Evolutionary conservation across 2,113 vertebrate species (phyloP).

Genomic region (Centropus unirufus): DNA sequence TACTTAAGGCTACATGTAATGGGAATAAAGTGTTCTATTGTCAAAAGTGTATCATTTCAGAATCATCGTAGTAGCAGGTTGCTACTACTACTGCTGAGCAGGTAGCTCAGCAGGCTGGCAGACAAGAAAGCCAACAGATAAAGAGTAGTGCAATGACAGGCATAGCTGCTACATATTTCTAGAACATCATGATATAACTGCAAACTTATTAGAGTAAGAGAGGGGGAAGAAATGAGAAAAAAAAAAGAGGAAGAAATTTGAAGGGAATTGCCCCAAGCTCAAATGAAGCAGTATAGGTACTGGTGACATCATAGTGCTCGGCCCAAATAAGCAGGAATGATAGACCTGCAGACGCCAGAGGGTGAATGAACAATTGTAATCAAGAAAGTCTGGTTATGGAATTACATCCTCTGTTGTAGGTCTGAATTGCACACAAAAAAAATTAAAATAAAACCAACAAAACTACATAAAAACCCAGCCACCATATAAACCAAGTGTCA

Average conservation of each 20-base stretch:
- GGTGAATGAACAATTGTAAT: background rate
- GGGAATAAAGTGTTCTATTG: constrained; percentile 51
- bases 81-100: background rate
- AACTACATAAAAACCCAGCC: background rate
- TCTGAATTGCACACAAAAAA: background rate
- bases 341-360: background rate
- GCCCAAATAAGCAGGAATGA: background rate
- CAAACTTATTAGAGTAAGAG: background rate
- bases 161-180: constrained; percentile 14
- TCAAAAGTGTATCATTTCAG: constrained; percentile 55
- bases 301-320: background rate
- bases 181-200: background rate
- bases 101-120: constrained; percentile 50
- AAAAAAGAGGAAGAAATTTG: background rate
- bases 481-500: no score
- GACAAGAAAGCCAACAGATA: background rate
- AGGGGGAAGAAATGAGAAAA: background rate
- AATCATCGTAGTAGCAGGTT: constrained; percentile 29
- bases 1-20: constrained; percentile 55
- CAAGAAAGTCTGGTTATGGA: background rate
- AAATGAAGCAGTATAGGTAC: background rate
- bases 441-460: background rate
- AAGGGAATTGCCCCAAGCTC: background rate
- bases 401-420: background rate
- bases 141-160: constrained; percentile 10